These are phyloP conservation scores for Palythoa grandis DNA, from an alignment of 92 coral and sea anemone species.

Conservation along the genomic window DNA sequence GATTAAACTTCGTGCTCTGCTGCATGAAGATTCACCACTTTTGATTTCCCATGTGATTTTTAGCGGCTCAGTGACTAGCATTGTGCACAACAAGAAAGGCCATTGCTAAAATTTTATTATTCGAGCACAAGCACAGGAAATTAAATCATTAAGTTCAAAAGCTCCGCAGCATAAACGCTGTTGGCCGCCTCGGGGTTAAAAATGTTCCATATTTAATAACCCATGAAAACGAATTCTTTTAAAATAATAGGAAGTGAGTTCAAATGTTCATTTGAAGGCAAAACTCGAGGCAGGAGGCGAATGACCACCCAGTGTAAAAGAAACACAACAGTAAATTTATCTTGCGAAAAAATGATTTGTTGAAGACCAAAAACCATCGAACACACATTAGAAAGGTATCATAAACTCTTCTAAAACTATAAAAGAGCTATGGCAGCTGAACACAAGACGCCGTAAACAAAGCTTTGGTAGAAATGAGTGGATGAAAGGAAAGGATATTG, in stretches of 20 bases:
- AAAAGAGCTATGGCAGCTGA: constrained; percentile 17
- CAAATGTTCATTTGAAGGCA: not conserved
- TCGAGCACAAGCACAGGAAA: constrained; percentile 91
- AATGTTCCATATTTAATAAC: constrained; percentile 33
- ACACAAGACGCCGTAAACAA: constrained; percentile 13
- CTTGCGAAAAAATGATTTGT: not conserved
- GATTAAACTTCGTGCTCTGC: constrained; percentile 18
- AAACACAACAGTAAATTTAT: not conserved
- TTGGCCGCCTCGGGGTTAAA: constrained; percentile 49
- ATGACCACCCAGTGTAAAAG: not conserved
- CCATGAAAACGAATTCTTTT: constrained; percentile 36
- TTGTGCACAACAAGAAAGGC: constrained; percentile 75
- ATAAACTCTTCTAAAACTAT: constrained; percentile 12
- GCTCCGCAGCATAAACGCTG: constrained; percentile 67
- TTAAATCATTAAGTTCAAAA: constrained; percentile 95
- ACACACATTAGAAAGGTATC: not conserved
- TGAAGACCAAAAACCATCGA: constrained; percentile 1
- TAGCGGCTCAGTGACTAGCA: constrained; percentile 62
- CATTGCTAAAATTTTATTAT: constrained; percentile 88
- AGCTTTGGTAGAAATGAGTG: not conserved
- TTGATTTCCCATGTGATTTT: constrained; percentile 73
- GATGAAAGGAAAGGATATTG: not conserved
- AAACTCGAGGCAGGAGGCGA: not conserved
- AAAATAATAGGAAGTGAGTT: not conserved
- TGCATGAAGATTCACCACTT: constrained; percentile 45